Evolutionary conservation across 1,140 invertebrate genomes (phyloP).

Genomic region (Lethocerus indicus): DNA sequence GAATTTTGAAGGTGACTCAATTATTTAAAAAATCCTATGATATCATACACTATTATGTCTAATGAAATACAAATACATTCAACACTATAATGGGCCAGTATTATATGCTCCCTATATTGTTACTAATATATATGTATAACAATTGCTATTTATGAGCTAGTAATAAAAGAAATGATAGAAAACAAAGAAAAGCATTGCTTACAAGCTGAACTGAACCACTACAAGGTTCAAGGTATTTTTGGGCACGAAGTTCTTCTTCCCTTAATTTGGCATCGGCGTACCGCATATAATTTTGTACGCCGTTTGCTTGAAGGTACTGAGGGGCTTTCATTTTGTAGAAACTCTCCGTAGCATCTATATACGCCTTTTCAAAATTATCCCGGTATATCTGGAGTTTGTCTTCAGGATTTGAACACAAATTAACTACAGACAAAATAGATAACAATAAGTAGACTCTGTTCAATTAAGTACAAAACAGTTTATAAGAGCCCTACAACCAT

Average conservation of each 20-base stretch:
- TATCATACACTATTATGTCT: background rate
- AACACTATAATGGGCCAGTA: background rate
- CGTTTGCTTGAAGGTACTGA: slow-evolving; percentile 75
- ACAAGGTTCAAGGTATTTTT: slow-evolving; percentile 85
- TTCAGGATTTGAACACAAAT: slow-evolving; percentile 83
- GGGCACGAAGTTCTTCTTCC: slow-evolving; percentile 86
- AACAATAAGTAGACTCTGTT: slow-evolving; percentile 12
- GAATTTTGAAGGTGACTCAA: background rate
- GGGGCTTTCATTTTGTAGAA: slow-evolving; percentile 89
- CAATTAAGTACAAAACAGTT: background rate
- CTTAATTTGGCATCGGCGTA: slow-evolving; percentile 89
- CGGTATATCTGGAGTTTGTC: slow-evolving; percentile 92
- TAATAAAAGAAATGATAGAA: slow-evolving; percentile 6
- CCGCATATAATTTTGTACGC: slow-evolving; percentile 92
- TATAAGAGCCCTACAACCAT: background rate
- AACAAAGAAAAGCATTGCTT: slow-evolving; percentile 17
- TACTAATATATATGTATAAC: slow-evolving; percentile 5
- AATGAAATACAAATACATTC: background rate
- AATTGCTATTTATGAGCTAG: background rate
- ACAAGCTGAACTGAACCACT: slow-evolving; percentile 54
- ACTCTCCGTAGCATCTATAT: slow-evolving; percentile 79
- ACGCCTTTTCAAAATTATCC: slow-evolving; percentile 93
- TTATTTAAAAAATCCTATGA: background rate
- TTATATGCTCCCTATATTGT: background rate
- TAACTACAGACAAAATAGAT: slow-evolving; percentile 44